Percentiles rank a stretch among this genome's conserved stretches.
phyloP scores from a whole-genome alignment of 1,140 invertebrate genomes.

The Zaprionus tsacasi region DNA sequence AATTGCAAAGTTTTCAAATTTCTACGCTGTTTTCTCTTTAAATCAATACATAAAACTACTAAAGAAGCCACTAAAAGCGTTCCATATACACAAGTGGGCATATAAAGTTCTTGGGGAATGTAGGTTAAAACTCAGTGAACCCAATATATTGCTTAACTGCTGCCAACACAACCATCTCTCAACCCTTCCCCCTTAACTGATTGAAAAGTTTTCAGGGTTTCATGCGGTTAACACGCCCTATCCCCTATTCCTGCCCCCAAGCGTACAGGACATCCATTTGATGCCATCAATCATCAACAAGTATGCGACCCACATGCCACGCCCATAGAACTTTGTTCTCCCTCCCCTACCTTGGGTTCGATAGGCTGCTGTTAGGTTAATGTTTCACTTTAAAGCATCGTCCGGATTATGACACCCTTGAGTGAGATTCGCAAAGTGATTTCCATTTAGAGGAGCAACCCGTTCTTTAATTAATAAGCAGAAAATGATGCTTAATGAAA shows the following conservation, averaged over 20 bases:
- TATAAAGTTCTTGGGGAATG: background rate
- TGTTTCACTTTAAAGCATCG: constrained; percentile 14
- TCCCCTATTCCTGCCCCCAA: no score
- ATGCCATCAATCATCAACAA: constrained; percentile 75
- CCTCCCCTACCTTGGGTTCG: constrained; percentile 45
- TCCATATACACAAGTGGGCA: background rate
- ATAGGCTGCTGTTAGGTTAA: constrained; percentile 17
- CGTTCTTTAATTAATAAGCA: background rate
- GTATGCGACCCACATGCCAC: constrained; percentile 31
- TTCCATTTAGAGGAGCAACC: background rate
- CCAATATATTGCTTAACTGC: background rate
- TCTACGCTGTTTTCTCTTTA: no score
- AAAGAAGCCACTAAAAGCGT: background rate
- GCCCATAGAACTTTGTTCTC: constrained; percentile 49
- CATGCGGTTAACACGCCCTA: constrained; percentile 16
- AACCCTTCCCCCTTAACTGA: constrained; percentile 1
- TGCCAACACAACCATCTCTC: background rate
- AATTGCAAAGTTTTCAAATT: no score
- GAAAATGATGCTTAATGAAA: background rate
- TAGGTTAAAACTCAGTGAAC: constrained; percentile 16
- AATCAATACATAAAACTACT: background rate
- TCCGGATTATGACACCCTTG: constrained; percentile 51
- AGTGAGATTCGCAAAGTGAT: constrained; percentile 56
- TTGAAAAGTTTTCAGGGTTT: constrained; percentile 32
- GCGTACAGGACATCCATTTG: constrained; percentile 31